These are phyloP conservation scores for Kryptolebias ocellatus DNA, from an alignment of 2,797 vertebrate genomes.

Conservation along the genomic window DNA sequence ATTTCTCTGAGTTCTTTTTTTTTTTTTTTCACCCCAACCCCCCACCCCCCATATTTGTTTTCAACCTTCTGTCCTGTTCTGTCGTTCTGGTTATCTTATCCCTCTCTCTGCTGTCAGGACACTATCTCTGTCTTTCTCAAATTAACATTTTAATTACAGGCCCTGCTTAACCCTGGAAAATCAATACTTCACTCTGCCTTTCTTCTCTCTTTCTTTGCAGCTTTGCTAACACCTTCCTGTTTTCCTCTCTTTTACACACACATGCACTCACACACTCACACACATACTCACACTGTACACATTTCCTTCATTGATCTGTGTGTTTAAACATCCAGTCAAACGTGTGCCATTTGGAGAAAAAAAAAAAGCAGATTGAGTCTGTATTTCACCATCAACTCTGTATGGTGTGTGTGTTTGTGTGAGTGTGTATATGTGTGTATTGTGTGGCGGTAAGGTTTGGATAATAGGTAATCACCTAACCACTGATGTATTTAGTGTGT, in stretches of 20 bases:
- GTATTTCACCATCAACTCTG: slow-evolving; percentile 48
- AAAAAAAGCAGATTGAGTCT: slow-evolving; percentile 74
- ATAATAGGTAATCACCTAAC: no score
- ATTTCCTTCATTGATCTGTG: slow-evolving; percentile 84
- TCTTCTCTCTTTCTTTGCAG: slow-evolving; percentile 43
- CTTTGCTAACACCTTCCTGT: slow-evolving; percentile 51
- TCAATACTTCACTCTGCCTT: slow-evolving; percentile 91
- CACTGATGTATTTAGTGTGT: no score
- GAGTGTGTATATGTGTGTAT: background rate
- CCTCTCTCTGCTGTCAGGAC: slow-evolving; percentile 94
- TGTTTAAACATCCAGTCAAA: slow-evolving; percentile 85
- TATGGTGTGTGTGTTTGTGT: background rate
- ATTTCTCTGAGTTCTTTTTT: slow-evolving; percentile 14
- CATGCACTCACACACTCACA: slow-evolving; percentile 75
- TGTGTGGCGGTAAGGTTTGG: no score
- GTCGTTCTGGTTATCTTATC: slow-evolving; percentile 89
- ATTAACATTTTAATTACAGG: slow-evolving; percentile 99
- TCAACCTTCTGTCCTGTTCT: slow-evolving; percentile 64
- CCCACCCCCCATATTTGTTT: slow-evolving; percentile 24
- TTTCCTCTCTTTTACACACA: slow-evolving; percentile 66
- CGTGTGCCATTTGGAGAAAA: slow-evolving; percentile 83
- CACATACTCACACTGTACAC: slow-evolving; percentile 76
- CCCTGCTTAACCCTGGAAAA: slow-evolving; percentile 93
- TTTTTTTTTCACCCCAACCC: background rate
- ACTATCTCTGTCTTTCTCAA: slow-evolving; percentile 97